Evolutionary conservation across 2,113 vertebrate genomes (phyloP).

Genomic region (Rhynchomys soricoides): DNA sequence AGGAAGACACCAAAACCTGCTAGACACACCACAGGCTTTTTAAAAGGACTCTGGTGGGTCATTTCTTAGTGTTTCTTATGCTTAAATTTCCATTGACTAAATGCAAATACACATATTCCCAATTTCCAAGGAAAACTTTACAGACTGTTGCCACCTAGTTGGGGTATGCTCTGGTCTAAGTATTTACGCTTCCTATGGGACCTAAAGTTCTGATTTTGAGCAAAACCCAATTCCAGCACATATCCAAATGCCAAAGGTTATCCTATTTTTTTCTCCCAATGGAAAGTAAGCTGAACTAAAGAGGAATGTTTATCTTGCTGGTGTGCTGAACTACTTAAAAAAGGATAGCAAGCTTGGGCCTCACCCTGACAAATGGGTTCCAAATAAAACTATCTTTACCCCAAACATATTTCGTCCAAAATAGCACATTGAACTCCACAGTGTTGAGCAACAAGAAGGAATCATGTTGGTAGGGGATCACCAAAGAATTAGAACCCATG

Average conservation of each 20-base stretch:
- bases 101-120: background rate
- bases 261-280: background rate
- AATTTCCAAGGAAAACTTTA: background rate
- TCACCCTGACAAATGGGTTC: background rate
- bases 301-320: background rate
- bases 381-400: conserved; percentile 38
- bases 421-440: background rate
- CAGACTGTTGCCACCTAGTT: background rate
- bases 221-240: background rate
- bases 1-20: background rate
- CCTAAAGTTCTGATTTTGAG: background rate
- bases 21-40: background rate
- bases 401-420: conserved; percentile 29
- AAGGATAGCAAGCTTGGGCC: background rate
- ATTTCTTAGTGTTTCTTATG: background rate
- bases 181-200: background rate
- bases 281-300: background rate
- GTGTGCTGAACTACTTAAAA: conserved; percentile 8
- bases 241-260: background rate
- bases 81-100: background rate
- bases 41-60: background rate
- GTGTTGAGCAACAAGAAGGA: background rate
- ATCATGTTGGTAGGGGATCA: background rate
- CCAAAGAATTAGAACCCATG: background rate
- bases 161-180: background rate